Base-by-base conservation (phyloP, 1,140 invertebrate genomes). In the Eupristina koningsbergeri region DNA sequence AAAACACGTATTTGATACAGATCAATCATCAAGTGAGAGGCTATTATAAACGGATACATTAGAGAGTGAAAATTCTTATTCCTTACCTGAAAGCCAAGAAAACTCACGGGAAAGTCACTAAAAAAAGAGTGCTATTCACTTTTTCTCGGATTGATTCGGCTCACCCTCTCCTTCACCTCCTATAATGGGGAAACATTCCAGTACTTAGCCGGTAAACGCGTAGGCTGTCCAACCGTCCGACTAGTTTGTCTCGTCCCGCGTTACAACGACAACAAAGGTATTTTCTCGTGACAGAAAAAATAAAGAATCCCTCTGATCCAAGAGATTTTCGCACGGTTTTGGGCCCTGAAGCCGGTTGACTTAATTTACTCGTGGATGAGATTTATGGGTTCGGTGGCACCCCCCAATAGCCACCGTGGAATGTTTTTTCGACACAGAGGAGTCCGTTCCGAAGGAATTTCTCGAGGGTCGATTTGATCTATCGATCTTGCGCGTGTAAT, bases 341-440 rank as follows among this genome's bases (percentile, higher is more conserved):
- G 19, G 45, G 39, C 26, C 13, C 36, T 64, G 2, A 26, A 0
- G 53, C 73, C 86, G 85, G 85, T 84, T 86, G 84, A 86, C 85
- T 86, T 86, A 83, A 88, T 87, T 88, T 85, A 84, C 58, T 84
- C 77, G 63, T 84, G 74, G 77, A 47, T n/a, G 84, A 85, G 82
- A 88, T 87, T 87, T 88, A 86, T 84, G 81, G 61, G 26, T 78
- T 47, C 71, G 73, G 5, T 36, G 63, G 63, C 63, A 34, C 63
- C 63, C 63, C 73, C 61, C 83, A 78, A 58, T 69, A 9, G 47
- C 74, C 39, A 53, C 50, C 31, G 11, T 58, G 39, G 50, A 58
- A 58, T 76, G 5, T 76, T 63, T 77, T 41, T 11, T 47, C n/a
- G 71, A 45, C 45, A 22, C 31, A 45, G 45, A 9, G 53, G 53